phyloP scores from a whole-genome alignment of 2,888 invertebrate genomes.

The Timema podura region DNA sequence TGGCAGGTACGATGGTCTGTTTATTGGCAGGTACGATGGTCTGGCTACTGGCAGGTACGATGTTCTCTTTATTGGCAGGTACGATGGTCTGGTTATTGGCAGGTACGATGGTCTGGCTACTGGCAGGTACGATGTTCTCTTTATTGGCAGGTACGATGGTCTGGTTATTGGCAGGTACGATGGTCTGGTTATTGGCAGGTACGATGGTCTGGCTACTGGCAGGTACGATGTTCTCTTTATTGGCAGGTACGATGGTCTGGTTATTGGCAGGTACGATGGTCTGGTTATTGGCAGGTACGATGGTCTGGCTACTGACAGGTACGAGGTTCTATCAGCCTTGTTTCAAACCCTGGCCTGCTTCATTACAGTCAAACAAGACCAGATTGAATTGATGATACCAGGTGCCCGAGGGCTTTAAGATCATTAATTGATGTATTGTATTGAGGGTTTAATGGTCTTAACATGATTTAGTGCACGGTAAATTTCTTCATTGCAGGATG shows the following conservation, averaged over 20 bases:
- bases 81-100: background rate
- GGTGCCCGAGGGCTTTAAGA: too few species aligned
- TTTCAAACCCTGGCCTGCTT: too few species aligned
- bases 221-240: too few species aligned
- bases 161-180: background rate
- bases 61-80: too few species aligned
- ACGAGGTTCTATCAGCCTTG: too few species aligned
- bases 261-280: too few species aligned
- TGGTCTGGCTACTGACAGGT: too few species aligned
- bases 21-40: slow-evolving; percentile 35
- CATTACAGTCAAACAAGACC: too few species aligned
- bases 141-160: too few species aligned
- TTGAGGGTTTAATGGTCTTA: background rate
- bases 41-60: slow-evolving; percentile 56
- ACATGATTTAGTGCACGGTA: background rate
- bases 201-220: slow-evolving; percentile 29
- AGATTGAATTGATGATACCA: too few species aligned
- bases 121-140: slow-evolving; percentile 54
- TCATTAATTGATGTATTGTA: background rate
- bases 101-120: slow-evolving; percentile 47
- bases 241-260: too few species aligned
- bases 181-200: slow-evolving; percentile 58
- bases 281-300: too few species aligned
- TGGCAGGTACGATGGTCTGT: slow-evolving; percentile 48
- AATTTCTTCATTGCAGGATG: background rate